phyloP scores from a whole-genome alignment of 2,113 vertebrate species.

The Potamarius usumacintae region DNA sequence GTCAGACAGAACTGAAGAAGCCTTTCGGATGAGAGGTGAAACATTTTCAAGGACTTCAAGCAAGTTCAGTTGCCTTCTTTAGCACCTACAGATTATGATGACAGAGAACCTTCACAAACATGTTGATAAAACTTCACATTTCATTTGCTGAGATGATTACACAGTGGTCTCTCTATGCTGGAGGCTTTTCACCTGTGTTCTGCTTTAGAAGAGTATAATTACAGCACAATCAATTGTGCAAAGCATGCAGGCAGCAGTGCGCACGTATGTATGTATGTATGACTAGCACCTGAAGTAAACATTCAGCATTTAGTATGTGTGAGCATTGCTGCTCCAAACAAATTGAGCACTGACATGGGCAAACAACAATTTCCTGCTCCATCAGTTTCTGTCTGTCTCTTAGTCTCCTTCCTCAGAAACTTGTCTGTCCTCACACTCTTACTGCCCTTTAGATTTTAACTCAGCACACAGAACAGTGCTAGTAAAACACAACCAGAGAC shows the following conservation, averaged over 20 bases:
- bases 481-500: background rate
- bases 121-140: background rate
- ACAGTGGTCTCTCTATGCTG: background rate
- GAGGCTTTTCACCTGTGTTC: background rate
- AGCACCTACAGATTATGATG: too few relatives aligned
- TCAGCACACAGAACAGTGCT: background rate
- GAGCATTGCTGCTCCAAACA: conserved; percentile 28
- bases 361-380: conserved; percentile 54
- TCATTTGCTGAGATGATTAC: background rate
- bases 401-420: background rate
- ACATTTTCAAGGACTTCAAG: too few relatives aligned
- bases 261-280: background rate
- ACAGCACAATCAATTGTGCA: background rate
- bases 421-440: background rate
- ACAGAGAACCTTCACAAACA: too few relatives aligned
- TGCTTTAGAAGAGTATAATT: background rate
- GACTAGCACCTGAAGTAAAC: background rate
- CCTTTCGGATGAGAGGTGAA: too few relatives aligned
- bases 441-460: background rate
- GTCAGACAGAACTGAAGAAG: too few relatives aligned
- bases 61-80: too few relatives aligned
- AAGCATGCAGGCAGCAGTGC: background rate
- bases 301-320: conserved; percentile 17
- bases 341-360: conserved; percentile 36
- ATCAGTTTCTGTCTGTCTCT: conserved; percentile 43